Base-by-base conservation (phyloP, 2,888 invertebrate genomes). In the Phaonia tiefii region DNA sequence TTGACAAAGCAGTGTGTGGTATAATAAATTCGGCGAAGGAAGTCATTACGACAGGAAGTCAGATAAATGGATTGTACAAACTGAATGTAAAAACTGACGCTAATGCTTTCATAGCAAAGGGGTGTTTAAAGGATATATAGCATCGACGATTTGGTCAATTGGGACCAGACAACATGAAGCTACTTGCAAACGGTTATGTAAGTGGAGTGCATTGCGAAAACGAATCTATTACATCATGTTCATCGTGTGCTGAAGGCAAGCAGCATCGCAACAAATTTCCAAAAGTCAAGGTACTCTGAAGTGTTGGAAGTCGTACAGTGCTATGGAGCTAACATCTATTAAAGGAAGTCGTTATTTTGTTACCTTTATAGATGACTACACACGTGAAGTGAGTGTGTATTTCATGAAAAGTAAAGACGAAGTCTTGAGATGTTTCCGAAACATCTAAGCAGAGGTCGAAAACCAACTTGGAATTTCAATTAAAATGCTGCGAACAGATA, bases 351-450 rank as follows among this genome's bases (percentile, higher is more conserved):
- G 76, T 56, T 90, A 89, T 82, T 88, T 89, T 69, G 65, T 88
- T 22, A 87, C 86, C 1, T 87, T 90, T 67, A 84, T 88, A 46
- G 90, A 90, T 85, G 88, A 89, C 80, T 79, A 63, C 13, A n/a
- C n/a, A n/a, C n/a, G n/a, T n/a, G n/a, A n/a, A n/a, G n/a, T n/a
- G n/a, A n/a, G n/a, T n/a, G n/a, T n/a, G n/a, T n/a, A n/a, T n/a
- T n/a, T n/a, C n/a, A n/a, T n/a, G n/a, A n/a, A n/a, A n/a, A n/a
- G n/a, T n/a, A n/a, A n/a, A n/a, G n/a, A n/a, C n/a, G n/a, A n/a
- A n/a, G n/a, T n/a, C 15, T 15, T 20, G 37, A 51, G 58, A 51
- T 31, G 58, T 79, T 84, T 39, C 67, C 63, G 25, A 58, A 75
- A 54, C 8, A 84, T 79, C 26, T 80, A 80, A 56, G 49, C 31